Conservation (phyloP, 2,113 vertebrate species). For the Corydoras maculifer region DNA sequence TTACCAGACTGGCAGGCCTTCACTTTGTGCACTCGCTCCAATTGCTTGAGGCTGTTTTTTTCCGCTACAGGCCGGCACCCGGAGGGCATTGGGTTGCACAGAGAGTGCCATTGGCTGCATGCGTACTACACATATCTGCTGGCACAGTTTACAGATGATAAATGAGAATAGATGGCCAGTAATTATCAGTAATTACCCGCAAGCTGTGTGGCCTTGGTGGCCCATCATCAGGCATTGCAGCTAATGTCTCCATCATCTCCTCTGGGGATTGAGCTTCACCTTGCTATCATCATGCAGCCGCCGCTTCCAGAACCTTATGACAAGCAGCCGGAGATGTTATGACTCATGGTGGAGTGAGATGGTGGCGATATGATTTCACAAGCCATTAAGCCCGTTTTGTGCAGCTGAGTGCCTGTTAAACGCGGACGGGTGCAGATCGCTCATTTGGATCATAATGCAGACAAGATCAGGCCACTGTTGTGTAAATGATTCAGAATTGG, state of each 20-base stretch:
- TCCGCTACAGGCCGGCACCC: too few species aligned
- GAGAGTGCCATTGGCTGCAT: too few species aligned
- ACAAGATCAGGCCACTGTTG: conserved; percentile 11
- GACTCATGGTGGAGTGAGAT: conserved; percentile 15
- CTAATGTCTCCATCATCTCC: conserved; percentile 61
- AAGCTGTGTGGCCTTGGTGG: conserved; percentile 52
- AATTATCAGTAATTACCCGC: conserved; percentile 66
- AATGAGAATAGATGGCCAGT: conserved; percentile 60
- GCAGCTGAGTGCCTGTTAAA: conserved; percentile 18
- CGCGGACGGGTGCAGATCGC: background rate
- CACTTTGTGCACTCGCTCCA: too few species aligned
- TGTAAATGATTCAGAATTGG: conserved; percentile 5
- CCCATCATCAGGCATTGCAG: conserved; percentile 37
- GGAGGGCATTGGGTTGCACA: too few species aligned
- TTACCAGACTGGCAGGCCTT: too few species aligned
- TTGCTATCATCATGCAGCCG: background rate
- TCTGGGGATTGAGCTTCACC: conserved; percentile 29
- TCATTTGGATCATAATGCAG: conserved; percentile 1
- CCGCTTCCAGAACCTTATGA: conserved; percentile 8
- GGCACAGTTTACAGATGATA: conserved; percentile 53
- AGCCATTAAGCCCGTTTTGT: conserved; percentile 32
- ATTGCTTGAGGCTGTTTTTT: too few species aligned
- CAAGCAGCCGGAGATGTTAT: conserved; percentile 13
- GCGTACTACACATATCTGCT: too few species aligned
- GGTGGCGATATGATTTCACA: conserved; percentile 25